Percentiles rank a stretch among this genome's conserved stretches.
phyloP scores from a whole-genome alignment of 2,113 vertebrate species.

The Thryonomys swinderianus region DNA sequence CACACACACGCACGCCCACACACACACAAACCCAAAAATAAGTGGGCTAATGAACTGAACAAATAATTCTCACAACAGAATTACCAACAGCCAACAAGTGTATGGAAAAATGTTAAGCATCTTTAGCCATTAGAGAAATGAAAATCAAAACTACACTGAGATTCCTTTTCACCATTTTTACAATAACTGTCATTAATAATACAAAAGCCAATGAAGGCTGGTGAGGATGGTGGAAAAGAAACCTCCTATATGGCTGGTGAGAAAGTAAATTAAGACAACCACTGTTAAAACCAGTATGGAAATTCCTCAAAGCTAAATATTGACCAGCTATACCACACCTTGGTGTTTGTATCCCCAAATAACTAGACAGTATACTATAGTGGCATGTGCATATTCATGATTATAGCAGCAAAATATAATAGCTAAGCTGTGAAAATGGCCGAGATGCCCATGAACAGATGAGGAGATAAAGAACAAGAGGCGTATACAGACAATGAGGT shows the following conservation, averaged over 20 bases:
- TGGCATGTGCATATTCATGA: not conserved
- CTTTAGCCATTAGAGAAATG: not conserved
- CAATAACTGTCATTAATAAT: not conserved
- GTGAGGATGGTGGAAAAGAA: not conserved
- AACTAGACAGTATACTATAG: not conserved
- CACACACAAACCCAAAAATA: not conserved
- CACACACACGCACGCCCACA: too few relatives aligned
- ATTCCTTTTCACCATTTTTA: not conserved
- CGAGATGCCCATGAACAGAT: not conserved
- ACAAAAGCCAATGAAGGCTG: not conserved
- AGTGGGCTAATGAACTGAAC: not conserved
- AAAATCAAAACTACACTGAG: not conserved
- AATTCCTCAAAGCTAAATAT: not conserved
- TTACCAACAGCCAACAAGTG: not conserved
- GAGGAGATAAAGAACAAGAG: not conserved
- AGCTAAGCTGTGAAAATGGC: not conserved
- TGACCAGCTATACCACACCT: not conserved
- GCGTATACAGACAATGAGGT: not conserved
- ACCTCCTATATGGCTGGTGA: not conserved
- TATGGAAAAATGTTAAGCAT: not conserved
- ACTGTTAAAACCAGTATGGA: not conserved
- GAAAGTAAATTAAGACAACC: not conserved
- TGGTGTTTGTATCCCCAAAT: not conserved
- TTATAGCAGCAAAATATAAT: not conserved
- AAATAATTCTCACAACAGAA: not conserved